Percentiles rank a stretch among this genome's conserved stretches.
Conservation (phyloP, 2,797 vertebrate genomes). For the Sebastolobus altivelis region DNA sequence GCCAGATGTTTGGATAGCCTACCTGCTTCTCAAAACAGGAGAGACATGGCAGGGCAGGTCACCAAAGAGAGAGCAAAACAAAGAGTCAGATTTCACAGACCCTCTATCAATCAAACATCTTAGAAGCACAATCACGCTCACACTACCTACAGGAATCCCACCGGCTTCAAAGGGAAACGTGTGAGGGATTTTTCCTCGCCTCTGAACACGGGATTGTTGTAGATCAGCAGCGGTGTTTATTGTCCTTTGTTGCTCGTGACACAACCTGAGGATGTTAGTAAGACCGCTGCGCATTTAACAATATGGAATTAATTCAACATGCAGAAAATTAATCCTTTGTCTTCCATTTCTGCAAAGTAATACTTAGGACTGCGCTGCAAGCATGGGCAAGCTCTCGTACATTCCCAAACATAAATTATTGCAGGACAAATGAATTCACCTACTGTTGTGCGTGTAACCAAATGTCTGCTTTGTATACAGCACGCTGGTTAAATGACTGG, state of each 20-base stretch:
- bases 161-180: slow-evolving; percentile 72
- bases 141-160: slow-evolving; percentile 70
- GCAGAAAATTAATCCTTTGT: slow-evolving; percentile 68
- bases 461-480: slow-evolving; percentile 60
- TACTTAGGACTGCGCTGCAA: slow-evolving; percentile 60
- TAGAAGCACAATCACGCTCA: slow-evolving; percentile 67
- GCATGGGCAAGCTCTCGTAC: slow-evolving; percentile 67
- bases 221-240: slow-evolving; percentile 61
- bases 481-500: slow-evolving; percentile 27
- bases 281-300: slow-evolving; percentile 34
- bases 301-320: slow-evolving; percentile 43
- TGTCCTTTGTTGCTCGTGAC: slow-evolving; percentile 71
- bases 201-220: slow-evolving; percentile 60
- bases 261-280: slow-evolving; percentile 54
- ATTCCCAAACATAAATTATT: slow-evolving; percentile 79
- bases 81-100: slow-evolving; percentile 82
- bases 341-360: slow-evolving; percentile 65
- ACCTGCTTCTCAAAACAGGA: slow-evolving; percentile 72
- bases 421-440: slow-evolving; percentile 70
- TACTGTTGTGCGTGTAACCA: slow-evolving; percentile 55
- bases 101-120: slow-evolving; percentile 85
- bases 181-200: slow-evolving; percentile 58
- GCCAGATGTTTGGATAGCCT: slow-evolving; percentile 77
- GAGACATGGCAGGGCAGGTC: slow-evolving; percentile 82
- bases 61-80: slow-evolving; percentile 74